phyloP scores from a whole-genome alignment of 2,797 vertebrate species.

The Sciaenops ocellatus region DNA sequence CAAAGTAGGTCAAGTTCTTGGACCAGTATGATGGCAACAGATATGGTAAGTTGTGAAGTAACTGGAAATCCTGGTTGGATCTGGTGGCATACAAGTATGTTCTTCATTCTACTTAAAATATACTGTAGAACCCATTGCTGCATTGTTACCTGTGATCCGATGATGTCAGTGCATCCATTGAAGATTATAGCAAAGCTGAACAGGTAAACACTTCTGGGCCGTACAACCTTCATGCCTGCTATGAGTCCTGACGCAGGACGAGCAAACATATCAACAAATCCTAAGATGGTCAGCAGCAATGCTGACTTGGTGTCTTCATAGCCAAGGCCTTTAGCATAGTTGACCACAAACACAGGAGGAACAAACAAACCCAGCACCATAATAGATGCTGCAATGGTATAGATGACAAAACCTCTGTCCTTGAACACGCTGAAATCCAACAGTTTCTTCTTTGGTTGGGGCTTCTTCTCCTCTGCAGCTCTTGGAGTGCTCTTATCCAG shows the following conservation, averaged over 20 bases:
- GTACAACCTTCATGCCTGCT: slow-evolving; percentile 88
- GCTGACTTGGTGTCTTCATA: slow-evolving; percentile 90
- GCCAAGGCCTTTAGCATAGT: slow-evolving; percentile 91
- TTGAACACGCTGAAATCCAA: slow-evolving; percentile 93
- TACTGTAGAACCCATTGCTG: neutral
- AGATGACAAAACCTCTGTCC: slow-evolving; percentile 92
- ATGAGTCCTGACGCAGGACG: slow-evolving; percentile 90
- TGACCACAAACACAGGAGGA: slow-evolving; percentile 95
- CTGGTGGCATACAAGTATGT: neutral
- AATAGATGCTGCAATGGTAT: slow-evolving; percentile 89
- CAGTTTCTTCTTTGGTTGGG: slow-evolving; percentile 76
- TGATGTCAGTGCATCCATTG: slow-evolving; percentile 91
- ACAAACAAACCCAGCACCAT: slow-evolving; percentile 97
- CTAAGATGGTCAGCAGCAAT: slow-evolving; percentile 92
- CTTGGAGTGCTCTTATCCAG: slow-evolving; percentile 10
- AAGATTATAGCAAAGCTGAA: slow-evolving; percentile 95
- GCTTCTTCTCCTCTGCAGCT: slow-evolving; percentile 21
- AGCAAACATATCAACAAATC: slow-evolving; percentile 95
- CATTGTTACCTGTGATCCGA: slow-evolving; percentile 83
- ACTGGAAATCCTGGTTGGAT: neutral
- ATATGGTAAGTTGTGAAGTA: neutral
- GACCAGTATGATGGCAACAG: neutral
- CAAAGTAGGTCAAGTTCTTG: neutral
- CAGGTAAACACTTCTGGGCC: slow-evolving; percentile 91
- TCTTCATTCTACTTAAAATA: neutral